Conservation (phyloP, 2,888 invertebrate species). For the Eupsilia transversa region DNA sequence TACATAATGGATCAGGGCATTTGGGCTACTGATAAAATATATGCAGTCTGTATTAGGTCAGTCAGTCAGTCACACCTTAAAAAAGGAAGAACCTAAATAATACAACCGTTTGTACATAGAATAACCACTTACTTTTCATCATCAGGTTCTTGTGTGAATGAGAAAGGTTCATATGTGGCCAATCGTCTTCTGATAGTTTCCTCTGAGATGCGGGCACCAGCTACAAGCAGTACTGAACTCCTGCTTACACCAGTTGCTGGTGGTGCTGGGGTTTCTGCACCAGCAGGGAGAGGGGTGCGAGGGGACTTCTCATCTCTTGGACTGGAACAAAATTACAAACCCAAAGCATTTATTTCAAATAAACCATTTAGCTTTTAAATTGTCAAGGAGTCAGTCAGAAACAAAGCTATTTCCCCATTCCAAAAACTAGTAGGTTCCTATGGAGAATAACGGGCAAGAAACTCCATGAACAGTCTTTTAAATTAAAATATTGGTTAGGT, state of each 20-base stretch:
- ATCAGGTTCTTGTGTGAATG: constrained; percentile 82
- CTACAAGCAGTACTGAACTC: constrained; percentile 79
- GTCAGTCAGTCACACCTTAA: background rate
- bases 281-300: constrained; percentile 65
- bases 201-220: constrained; percentile 84
- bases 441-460: too few relatives aligned
- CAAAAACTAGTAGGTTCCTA: background rate
- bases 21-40: background rate
- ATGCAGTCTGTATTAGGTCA: background rate
- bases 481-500: background rate
- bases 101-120: background rate
- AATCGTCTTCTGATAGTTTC: constrained; percentile 84
- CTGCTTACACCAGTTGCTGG: constrained; percentile 64
- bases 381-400: background rate
- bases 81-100: background rate
- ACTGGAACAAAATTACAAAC: constrained; percentile 44
- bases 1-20: background rate
- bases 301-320: constrained; percentile 81
- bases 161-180: constrained; percentile 85
- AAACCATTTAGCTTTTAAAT: background rate
- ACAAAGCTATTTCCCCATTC: background rate
- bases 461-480: too few relatives aligned
- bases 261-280: constrained; percentile 74
- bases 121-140: constrained; percentile 82
- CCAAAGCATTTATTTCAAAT: background rate